These are phyloP conservation scores for Pituophis catenifer DNA, from an alignment of 2,113 vertebrate species.

Conservation along the genomic window DNA sequence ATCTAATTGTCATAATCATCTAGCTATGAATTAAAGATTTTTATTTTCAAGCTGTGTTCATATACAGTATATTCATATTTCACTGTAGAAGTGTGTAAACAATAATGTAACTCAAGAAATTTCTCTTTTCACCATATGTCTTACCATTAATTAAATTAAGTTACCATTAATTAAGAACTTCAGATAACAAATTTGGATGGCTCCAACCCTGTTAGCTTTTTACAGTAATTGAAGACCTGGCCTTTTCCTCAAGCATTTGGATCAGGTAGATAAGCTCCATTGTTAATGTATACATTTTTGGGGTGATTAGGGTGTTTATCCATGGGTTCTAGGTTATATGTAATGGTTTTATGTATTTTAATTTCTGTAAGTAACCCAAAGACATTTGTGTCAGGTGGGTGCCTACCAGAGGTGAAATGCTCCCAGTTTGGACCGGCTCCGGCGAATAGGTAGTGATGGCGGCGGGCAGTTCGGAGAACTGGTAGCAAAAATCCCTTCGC, in stretches of 20 bases:
- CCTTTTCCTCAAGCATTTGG: background rate
- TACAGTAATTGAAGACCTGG: background rate
- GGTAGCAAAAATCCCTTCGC: no score
- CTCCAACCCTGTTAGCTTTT: background rate
- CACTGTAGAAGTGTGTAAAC: background rate
- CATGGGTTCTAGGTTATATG: background rate
- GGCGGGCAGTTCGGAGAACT: no score
- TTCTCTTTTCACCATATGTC: background rate
- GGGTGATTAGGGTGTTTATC: background rate
- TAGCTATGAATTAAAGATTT: background rate
- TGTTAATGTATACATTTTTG: background rate
- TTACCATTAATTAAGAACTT: background rate
- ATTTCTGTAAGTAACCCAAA: background rate
- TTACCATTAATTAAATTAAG: background rate
- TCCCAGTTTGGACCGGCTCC: no score
- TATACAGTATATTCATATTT: background rate
- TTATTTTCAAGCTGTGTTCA: background rate
- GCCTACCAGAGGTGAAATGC: background rate
- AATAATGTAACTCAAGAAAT: background rate
- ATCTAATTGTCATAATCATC: background rate
- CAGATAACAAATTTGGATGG: background rate
- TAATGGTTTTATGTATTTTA: background rate
- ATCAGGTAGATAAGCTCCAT: background rate
- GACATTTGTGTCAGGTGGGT: background rate
- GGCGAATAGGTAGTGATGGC: no score